Percentiles rank a stretch among this genome's conserved stretches.
Conservation (phyloP, 2,888 invertebrate genomes). For the Xestia sexstrigata region DNA sequence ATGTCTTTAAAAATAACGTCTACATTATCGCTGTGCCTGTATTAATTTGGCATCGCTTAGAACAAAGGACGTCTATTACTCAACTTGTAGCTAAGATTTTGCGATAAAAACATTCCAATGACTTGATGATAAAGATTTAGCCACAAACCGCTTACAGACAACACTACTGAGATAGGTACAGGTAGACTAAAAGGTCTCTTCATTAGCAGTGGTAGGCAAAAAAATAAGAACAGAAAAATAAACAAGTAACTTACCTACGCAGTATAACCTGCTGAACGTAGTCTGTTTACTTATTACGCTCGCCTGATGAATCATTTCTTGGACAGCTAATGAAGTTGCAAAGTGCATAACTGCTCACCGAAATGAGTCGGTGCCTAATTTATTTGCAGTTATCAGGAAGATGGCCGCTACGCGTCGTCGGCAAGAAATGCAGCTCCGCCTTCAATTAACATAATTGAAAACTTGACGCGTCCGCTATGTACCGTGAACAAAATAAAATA, state of each 20-base stretch:
- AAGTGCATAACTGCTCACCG: slow-evolving; percentile 39
- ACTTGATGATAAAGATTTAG: not conserved
- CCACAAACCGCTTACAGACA: not conserved
- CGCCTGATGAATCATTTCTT: slow-evolving; percentile 27
- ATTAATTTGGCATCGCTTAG: not conserved
- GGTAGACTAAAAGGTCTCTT: not conserved
- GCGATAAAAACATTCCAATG: not conserved
- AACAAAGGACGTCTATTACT: not conserved
- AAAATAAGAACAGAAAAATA: not conserved
- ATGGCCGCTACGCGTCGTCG: slow-evolving; percentile 71
- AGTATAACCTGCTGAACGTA: not conserved
- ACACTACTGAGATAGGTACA: not conserved
- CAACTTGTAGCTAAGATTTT: not conserved
- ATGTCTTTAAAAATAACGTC: not conserved
- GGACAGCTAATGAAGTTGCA: slow-evolving; percentile 45
- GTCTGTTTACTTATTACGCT: not conserved
- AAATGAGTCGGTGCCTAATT: slow-evolving; percentile 58
- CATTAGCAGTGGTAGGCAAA: too few species aligned
- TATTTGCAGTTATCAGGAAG: slow-evolving; percentile 66
- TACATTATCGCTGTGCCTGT: too few species aligned
- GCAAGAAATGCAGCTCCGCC: slow-evolving; percentile 76
- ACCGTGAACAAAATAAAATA: slow-evolving; percentile 66
- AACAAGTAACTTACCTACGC: not conserved
- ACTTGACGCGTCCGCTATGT: slow-evolving; percentile 72
- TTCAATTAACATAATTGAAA: slow-evolving; percentile 82